These are phyloP conservation scores for Muscicapa comitata DNA, from an alignment of 2,797 vertebrate genomes.

Conservation along the genomic window DNA sequence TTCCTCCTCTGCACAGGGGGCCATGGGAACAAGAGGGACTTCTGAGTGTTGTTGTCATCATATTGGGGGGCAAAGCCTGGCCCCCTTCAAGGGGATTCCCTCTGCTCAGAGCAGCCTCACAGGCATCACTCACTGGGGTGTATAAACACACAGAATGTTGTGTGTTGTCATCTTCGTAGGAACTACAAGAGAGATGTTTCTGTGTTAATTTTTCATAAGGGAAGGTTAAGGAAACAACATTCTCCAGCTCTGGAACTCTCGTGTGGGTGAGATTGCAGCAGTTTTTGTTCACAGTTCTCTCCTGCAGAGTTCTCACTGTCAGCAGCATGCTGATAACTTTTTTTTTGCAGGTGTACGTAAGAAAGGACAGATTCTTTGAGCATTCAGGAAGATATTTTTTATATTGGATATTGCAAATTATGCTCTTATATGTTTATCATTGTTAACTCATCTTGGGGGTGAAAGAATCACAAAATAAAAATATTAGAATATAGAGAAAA, in stretches of 20 bases:
- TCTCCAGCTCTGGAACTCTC: neutral
- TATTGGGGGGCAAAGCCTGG: rapidly evolving
- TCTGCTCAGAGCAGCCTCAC: neutral
- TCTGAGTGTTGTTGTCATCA: neutral
- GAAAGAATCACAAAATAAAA: neutral
- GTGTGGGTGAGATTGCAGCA: neutral
- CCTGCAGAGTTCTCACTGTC: neutral
- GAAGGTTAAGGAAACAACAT: neutral
- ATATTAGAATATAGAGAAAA: neutral
- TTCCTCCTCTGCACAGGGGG: neutral
- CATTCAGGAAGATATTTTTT: neutral
- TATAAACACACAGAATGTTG: neutral
- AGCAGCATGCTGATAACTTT: neutral
- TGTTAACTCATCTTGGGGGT: neutral
- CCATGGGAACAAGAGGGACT: rapidly evolving
- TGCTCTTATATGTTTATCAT: neutral
- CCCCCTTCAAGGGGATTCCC: neutral
- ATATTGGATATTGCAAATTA: neutral
- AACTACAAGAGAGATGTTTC: neutral
- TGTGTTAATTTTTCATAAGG: neutral
- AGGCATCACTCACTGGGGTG: neutral
- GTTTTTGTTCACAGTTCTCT: neutral
- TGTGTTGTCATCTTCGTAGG: neutral
- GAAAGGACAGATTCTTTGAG: neutral
- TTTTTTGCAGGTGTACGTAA: neutral